Conservation (phyloP, 2,113 vertebrate genomes). For the Gopherus evgoodei region DNA sequence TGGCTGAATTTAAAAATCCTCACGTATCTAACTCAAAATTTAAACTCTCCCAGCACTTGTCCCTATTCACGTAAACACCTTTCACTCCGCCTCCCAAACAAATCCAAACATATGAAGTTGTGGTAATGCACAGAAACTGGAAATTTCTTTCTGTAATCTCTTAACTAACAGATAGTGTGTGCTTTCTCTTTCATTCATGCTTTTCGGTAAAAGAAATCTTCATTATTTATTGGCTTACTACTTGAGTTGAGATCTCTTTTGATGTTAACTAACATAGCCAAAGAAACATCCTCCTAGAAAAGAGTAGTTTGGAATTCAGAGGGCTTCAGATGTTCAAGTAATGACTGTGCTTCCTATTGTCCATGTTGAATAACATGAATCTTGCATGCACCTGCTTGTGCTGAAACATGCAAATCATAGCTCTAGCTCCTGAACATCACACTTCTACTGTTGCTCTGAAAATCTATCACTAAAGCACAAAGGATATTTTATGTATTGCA, state of each 20-base stretch:
- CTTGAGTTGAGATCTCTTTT: neutral
- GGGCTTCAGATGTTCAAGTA: neutral
- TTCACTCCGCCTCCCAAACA: neutral
- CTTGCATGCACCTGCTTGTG: neutral
- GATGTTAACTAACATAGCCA: neutral
- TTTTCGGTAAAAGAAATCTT: neutral
- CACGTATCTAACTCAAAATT: neutral
- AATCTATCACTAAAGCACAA: neutral
- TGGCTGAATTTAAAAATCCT: too few relatives aligned
- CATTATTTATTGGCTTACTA: neutral
- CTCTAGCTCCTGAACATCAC: neutral
- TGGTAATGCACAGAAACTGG: neutral
- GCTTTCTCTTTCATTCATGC: neutral
- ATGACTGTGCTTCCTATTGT: neutral
- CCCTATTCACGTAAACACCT: neutral
- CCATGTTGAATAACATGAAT: neutral
- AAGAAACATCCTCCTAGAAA: neutral
- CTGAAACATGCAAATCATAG: neutral
- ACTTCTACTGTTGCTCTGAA: neutral
- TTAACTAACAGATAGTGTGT: neutral
- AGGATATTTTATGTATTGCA: neutral
- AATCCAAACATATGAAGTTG: neutral
- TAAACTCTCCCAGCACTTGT: neutral
- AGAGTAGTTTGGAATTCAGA: neutral
- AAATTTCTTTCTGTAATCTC: neutral